Conservation (phyloP, 2,797 vertebrate species). For the Sternarchorhynchus goeldii region DNA sequence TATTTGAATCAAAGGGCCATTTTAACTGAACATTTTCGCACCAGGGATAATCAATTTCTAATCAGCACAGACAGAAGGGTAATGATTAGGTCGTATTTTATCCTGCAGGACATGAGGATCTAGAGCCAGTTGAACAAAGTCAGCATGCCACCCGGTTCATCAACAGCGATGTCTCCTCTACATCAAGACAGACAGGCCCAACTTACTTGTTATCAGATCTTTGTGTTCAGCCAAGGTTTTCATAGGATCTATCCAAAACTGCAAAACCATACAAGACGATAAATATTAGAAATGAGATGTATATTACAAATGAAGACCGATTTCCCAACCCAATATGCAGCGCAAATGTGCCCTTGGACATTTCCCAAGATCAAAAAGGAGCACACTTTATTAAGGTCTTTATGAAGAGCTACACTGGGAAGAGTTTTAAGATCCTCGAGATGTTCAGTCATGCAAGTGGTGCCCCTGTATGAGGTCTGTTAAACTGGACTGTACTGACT, state of each 20-base stretch:
- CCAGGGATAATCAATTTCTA: conserved; percentile 35
- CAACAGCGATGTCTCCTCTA: neutral
- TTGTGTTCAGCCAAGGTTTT: conserved; percentile 87
- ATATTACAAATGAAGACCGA: neutral
- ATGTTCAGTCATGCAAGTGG: conserved; percentile 52
- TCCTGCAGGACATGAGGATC: neutral
- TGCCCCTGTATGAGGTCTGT: conserved; percentile 36
- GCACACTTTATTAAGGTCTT: conserved; percentile 4
- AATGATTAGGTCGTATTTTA: conserved; percentile 13
- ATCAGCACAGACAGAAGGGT: conserved; percentile 12
- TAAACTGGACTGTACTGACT: conserved; percentile 40
- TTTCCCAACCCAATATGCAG: neutral
- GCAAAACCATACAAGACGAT: conserved; percentile 47
- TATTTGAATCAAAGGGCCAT: conserved; percentile 29
- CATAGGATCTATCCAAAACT: conserved; percentile 88
- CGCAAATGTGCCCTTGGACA: neutral
- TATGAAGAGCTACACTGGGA: conserved; percentile 19
- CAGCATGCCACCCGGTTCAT: neutral
- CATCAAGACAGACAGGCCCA: conserved; percentile 41
- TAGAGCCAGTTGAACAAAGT: neutral
- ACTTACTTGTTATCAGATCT: conserved; percentile 88
- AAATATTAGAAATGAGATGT: neutral
- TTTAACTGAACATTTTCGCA: neutral
- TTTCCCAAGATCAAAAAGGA: conserved; percentile 8
- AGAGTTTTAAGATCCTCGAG: conserved; percentile 11